Evolutionary conservation across 1,140 invertebrate genomes (phyloP).

Genomic region (Lepidostoma basale): DNA sequence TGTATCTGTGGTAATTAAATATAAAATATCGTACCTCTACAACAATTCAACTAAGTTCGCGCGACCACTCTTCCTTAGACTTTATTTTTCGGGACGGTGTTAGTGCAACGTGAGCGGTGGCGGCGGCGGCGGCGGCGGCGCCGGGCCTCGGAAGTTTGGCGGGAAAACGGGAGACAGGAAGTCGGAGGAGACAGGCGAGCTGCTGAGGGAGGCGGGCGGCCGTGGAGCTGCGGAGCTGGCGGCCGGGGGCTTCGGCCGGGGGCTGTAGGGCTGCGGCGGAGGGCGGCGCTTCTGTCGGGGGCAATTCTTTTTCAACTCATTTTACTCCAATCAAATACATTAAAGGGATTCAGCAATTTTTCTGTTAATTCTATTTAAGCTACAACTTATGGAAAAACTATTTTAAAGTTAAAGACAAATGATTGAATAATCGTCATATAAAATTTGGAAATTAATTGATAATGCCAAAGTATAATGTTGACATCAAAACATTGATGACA

Average conservation of each 20-base stretch:
- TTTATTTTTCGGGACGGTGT: slow-evolving; percentile 41
- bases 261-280: neutral
- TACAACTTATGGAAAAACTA: too few species aligned
- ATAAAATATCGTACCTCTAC: slow-evolving; percentile 21
- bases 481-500: too few species aligned
- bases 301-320: too few species aligned
- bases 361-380: too few species aligned
- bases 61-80: slow-evolving; percentile 12
- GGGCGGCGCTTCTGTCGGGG: neutral
- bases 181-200: neutral
- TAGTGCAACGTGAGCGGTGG: neutral
- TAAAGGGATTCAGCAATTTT: too few species aligned
- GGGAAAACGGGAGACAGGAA: neutral
- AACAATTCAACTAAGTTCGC: neutral
- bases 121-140: neutral
- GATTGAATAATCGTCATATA: too few species aligned
- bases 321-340: too few species aligned
- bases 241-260: neutral
- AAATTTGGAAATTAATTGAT: too few species aligned
- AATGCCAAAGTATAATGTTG: too few species aligned
- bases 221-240: neutral
- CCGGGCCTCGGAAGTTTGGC: slow-evolving; percentile 1
- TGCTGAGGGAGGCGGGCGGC: neutral
- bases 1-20: slow-evolving; percentile 12
- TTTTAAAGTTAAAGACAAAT: too few species aligned